Base-by-base conservation (phyloP, 2,113 vertebrate genomes). In the Gymnarchus niloticus region DNA sequence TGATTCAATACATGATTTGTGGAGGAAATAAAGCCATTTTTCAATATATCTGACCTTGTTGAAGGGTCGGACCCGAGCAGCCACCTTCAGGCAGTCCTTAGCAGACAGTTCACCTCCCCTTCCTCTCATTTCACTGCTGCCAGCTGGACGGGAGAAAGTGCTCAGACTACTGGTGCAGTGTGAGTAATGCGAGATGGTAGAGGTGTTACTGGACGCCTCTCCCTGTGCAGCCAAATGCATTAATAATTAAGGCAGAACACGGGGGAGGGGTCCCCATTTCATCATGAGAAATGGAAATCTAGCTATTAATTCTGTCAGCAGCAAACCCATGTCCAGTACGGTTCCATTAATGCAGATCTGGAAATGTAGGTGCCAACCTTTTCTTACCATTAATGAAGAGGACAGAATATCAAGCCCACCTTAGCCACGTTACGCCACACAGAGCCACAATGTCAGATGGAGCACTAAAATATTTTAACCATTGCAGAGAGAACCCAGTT, bases 51-150 rank as follows among this genome's bases (percentile, higher is more conserved):
- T 93, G 87, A 96, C 94, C 95, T 97, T 96, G 91, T 93, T 95
- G 87, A 96, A 97, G 19, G 94, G 95, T 77, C 95, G 92, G 83
- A 96, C 94, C 21, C 94, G 87, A 48, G 95, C 94, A 1, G 95
- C 95, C 84, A 96, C 95, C 91, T 92, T 95, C 86, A 97, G 94
- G 25, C 95, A 91, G 91, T 96, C 95, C 54, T 88, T 87, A 84
- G 87, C 49, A 37, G 93, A 93, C 92, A 89, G 91, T 25, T 91
- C 89, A 76, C 88, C 86, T 52, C 82, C 88, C 87, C 90, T 91
- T 0, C 88, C 80, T 82, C 86, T 92, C 90, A 90, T 92, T 12
- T 9, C 87, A 81, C 25, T 65, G 48, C 85, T 69, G 89, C 85
- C 56, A 85, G 56, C 46, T 69, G 83, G 33, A 81, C 48, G 3